Conservation (phyloP, 2,797 vertebrate genomes). For the Falco biarmicus region DNA sequence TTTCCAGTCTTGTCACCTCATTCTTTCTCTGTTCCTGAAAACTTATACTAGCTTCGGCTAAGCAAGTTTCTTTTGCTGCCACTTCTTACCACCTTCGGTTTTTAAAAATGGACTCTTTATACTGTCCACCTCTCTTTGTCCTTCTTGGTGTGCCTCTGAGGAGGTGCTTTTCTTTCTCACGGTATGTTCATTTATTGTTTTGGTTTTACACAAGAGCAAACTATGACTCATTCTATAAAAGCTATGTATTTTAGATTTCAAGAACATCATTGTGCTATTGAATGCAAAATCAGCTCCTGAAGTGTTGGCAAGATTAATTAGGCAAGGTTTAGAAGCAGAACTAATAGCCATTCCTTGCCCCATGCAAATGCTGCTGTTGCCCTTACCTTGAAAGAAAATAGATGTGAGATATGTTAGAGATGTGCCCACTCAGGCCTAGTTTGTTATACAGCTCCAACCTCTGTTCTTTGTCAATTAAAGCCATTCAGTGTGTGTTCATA, state of each 20-base stretch:
- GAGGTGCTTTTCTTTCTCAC: neutral
- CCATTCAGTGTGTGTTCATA: neutral
- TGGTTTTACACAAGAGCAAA: neutral
- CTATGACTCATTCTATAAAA: neutral
- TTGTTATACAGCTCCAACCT: neutral
- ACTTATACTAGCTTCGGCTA: neutral
- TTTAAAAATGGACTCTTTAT: neutral
- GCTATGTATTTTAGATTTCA: neutral
- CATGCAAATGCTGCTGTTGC: neutral
- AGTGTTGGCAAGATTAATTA: neutral
- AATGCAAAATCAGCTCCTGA: neutral
- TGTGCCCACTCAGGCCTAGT: neutral
- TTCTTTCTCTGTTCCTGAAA: neutral
- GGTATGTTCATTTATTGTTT: neutral
- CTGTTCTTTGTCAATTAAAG: neutral
- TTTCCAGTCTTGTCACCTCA: neutral
- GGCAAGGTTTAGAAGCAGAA: neutral
- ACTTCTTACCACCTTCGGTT: neutral
- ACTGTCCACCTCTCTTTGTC: neutral
- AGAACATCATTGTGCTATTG: neutral
- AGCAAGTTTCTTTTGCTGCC: slow-evolving; percentile 6
- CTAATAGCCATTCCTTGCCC: neutral
- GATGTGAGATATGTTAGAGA: neutral
- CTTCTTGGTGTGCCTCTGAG: neutral
- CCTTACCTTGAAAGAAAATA: neutral